Evolutionary conservation across 2,797 vertebrate genomes (phyloP).

Genomic region (Trichosurus vulpecula): DNA sequence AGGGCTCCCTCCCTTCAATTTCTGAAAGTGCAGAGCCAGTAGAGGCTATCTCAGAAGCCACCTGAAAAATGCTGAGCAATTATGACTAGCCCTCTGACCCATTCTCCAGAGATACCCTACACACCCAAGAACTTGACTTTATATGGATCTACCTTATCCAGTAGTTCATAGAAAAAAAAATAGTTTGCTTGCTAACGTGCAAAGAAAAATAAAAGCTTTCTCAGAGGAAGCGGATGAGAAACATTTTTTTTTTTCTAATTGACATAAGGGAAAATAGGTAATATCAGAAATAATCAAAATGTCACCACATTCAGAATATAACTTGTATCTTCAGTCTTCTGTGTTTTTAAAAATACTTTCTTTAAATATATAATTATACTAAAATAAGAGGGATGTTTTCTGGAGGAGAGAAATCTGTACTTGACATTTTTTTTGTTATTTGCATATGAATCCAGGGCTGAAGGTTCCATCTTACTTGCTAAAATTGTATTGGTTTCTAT

Average conservation of each 20-base stretch:
- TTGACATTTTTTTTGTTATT: neutral
- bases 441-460: neutral
- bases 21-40: neutral
- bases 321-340: neutral
- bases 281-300: neutral
- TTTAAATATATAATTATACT: neutral
- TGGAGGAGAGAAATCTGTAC: neutral
- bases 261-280: neutral
- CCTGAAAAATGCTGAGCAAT: neutral
- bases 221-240: too few species aligned
- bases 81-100: neutral
- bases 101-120: neutral
- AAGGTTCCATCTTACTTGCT: constrained; percentile 16
- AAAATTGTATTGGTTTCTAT: neutral
- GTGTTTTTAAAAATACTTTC: neutral
- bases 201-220: neutral
- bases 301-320: neutral
- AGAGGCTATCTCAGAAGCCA: neutral
- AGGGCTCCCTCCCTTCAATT: neutral
- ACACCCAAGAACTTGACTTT: neutral
- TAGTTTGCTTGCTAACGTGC: neutral
- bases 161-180: neutral
- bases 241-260: neutral
- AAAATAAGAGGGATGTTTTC: neutral
- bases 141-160: neutral